Base-by-base conservation (phyloP, 2,888 invertebrate genomes). In the Desoria tigrina region DNA sequence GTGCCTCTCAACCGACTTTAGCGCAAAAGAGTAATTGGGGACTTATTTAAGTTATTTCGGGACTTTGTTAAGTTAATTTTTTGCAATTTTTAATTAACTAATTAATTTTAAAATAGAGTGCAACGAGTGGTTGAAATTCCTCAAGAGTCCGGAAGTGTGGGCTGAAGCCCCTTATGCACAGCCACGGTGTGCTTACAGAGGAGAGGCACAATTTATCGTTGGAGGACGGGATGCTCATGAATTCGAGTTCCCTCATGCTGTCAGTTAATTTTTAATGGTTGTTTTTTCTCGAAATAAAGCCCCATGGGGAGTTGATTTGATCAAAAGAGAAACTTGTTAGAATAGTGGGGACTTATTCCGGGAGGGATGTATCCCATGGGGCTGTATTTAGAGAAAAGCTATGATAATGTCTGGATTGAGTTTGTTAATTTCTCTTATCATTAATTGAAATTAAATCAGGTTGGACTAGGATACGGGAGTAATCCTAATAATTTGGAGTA, bases 71-170 rank as follows among this genome's bases (percentile, higher is more conserved):
- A 18, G 14, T 11, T 18, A 37, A 39, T 42, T 11, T 24, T 42
- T 39, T n/a, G 45, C 9, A 58, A 24, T 16, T n/a, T 9, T 26
- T 2, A 42, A 28, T 42, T 32, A 23, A 50, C 18, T 23, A 39
- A 42, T 53, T n/a, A n/a, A n/a, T n/a, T n/a, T n/a, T n/a, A n/a
- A n/a, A n/a, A 2, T 51, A 72, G 72, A 72, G 55, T 72, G 72
- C 56, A 49, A 63, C 37, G 69, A 70, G 55, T 72, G 63, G 61
- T 53, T 54, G 42, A 32, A 60, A n/a, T 42, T 68, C 28, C 39
- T 72, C 32, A 57, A 51, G 16, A 55, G 49, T 37, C 69, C 65
- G 0, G 28, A 62, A 16, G 27, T 55, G 18, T 68, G 61, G 16
- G 28, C 45, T 28, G 58, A 59, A 18, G 32, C 45, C 14, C 37